Conservation (phyloP, 2,888 invertebrate species). For the Lasioglossum morio region DNA sequence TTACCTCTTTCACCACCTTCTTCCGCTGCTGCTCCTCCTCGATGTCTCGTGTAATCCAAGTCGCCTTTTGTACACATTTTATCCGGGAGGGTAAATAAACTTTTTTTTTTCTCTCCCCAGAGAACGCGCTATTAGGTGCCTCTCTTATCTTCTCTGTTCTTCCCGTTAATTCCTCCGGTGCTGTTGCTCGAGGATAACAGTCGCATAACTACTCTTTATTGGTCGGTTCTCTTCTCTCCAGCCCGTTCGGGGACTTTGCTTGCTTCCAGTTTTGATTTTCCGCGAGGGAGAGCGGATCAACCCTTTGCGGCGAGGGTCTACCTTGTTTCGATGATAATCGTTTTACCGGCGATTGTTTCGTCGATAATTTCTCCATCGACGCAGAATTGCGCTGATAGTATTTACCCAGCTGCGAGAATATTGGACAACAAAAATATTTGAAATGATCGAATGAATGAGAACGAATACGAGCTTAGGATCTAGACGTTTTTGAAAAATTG, state of each 20-base stretch:
- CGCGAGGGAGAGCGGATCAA: background rate
- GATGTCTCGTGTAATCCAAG: conserved; percentile 23
- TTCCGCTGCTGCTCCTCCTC: background rate
- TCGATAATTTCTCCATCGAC: background rate
- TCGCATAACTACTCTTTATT: background rate
- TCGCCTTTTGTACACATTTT: conserved; percentile 40
- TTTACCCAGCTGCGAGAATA: background rate
- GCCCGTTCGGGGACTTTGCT: background rate
- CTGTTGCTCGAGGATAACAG: background rate
- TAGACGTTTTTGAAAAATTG: too few relatives aligned
- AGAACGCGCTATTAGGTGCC: conserved; percentile 2
- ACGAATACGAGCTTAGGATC: too few relatives aligned
- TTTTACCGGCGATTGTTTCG: background rate
- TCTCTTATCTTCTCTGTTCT: background rate
- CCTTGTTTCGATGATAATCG: background rate
- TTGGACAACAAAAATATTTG: too few relatives aligned
- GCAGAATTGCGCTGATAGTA: too few relatives aligned
- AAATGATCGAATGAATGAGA: too few relatives aligned
- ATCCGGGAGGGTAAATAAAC: background rate
- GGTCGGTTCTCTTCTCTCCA: background rate
- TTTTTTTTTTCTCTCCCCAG: background rate
- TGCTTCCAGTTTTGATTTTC: background rate
- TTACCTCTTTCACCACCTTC: background rate
- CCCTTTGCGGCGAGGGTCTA: background rate
- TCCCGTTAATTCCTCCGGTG: background rate